phyloP scores from a whole-genome alignment of 37 sponge, comb jelly and placozoan species.

The Axinella damicornis region DNA sequence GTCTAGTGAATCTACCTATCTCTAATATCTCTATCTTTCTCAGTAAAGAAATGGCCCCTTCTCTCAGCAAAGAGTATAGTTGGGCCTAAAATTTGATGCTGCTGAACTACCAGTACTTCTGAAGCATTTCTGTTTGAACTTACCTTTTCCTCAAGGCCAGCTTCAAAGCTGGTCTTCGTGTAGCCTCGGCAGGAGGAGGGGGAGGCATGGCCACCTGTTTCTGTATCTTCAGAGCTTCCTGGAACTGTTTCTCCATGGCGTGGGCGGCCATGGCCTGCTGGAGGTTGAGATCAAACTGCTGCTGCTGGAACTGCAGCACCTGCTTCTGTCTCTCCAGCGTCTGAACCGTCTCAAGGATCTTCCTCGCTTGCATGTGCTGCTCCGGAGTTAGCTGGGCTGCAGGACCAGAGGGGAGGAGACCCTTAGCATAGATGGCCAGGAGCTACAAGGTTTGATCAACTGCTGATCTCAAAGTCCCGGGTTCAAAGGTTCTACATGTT shows the following conservation, averaged over 20 bases:
- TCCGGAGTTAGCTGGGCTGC: slow-evolving; percentile 27
- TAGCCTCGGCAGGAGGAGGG: not conserved
- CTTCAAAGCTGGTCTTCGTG: slow-evolving; percentile 27
- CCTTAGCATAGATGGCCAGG: too few species aligned
- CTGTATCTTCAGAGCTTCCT: slow-evolving; percentile 43
- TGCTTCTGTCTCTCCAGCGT: slow-evolving; percentile 57
- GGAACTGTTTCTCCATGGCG: slow-evolving; percentile 29
- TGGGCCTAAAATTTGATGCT: too few species aligned
- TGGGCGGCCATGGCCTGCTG: slow-evolving; percentile 11
- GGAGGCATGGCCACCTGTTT: slow-evolving; percentile 11
- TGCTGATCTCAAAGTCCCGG: too few species aligned
- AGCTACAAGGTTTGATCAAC: too few species aligned
- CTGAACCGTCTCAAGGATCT: slow-evolving; percentile 27
- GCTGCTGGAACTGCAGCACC: slow-evolving; percentile 40
- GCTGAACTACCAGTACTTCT: too few species aligned
- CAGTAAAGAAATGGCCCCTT: too few species aligned
- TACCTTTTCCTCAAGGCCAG: slow-evolving; percentile 72
- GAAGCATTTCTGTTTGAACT: too few species aligned
- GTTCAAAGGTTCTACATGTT: too few species aligned
- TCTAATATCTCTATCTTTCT: too few species aligned
- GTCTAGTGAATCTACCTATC: too few species aligned
- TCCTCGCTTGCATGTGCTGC: not conserved
- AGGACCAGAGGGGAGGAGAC: too few species aligned
- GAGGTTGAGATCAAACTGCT: slow-evolving; percentile 1
- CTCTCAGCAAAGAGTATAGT: too few species aligned